These are phyloP conservation scores for Vireo griseus DNA, from an alignment of 2,797 vertebrate species.

Conservation along the genomic window DNA sequence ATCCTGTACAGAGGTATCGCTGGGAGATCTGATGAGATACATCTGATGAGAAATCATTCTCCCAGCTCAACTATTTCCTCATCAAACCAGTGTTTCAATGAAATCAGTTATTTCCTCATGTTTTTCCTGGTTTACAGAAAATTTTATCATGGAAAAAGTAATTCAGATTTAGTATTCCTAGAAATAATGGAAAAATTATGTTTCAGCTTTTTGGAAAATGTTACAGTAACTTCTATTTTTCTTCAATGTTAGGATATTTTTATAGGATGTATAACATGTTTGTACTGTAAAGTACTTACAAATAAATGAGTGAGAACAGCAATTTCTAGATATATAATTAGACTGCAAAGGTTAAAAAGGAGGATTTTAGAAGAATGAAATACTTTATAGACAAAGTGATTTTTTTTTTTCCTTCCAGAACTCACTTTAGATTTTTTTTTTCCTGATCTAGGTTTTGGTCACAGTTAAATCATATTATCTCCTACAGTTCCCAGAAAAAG, in stretches of 20 bases:
- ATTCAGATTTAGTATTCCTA: neutral
- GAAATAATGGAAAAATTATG: neutral
- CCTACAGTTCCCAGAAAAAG: neutral
- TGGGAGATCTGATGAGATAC: neutral
- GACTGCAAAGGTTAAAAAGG: neutral
- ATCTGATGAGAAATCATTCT: neutral
- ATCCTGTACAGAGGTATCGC: rapidly evolving
- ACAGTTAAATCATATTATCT: neutral
- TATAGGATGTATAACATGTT: neutral
- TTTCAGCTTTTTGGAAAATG: neutral
- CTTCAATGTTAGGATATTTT: neutral
- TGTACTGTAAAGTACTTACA: neutral
- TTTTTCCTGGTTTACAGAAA: neutral
- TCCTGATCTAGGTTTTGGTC: neutral
- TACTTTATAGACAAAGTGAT: neutral
- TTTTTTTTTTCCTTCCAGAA: neutral
- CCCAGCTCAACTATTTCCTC: neutral
- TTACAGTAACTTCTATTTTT: neutral
- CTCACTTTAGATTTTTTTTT: neutral
- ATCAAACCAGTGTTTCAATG: neutral
- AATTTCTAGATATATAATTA: neutral
- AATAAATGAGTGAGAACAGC: neutral
- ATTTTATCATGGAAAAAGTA: neutral
- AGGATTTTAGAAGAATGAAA: neutral
- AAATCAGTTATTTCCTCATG: neutral